Evolutionary conservation across 2,797 vertebrate species (phyloP).

Genomic region (Poeciliopsis presidionis): DNA sequence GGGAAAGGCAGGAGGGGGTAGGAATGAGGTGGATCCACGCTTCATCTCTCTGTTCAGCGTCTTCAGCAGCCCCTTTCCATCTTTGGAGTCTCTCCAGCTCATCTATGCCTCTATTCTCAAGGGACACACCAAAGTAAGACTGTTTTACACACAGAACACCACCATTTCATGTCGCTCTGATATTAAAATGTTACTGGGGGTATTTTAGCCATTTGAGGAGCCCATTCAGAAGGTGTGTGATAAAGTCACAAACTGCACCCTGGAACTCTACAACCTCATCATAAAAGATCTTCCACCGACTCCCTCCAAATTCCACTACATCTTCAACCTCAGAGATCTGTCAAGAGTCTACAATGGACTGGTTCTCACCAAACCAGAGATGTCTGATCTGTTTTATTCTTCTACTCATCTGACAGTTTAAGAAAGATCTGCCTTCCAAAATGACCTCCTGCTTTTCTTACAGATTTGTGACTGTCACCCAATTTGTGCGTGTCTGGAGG

Average conservation of each 20-base stretch:
- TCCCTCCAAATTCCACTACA: constrained; percentile 98
- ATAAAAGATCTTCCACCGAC: constrained; percentile 90
- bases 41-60: constrained; percentile 94
- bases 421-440: neutral
- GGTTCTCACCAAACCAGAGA: constrained; percentile 85
- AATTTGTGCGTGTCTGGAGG: constrained; percentile 96
- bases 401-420: neutral
- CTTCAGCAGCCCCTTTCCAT: constrained; percentile 91
- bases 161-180: neutral
- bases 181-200: constrained; percentile 4
- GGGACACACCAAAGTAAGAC: constrained; percentile 89
- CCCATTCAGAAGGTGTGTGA: constrained; percentile 81
- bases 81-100: constrained; percentile 85
- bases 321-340: constrained; percentile 95
- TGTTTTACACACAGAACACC: constrained; percentile 10
- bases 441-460: constrained; percentile 19
- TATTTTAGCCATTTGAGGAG: constrained; percentile 85
- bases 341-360: constrained; percentile 92
- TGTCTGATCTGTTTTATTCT: constrained; percentile 74
- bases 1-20: constrained; percentile 95
- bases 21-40: constrained; percentile 92
- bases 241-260: constrained; percentile 87
- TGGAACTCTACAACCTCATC: constrained; percentile 89
- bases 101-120: constrained; percentile 93
- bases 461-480: constrained; percentile 87